These are phyloP conservation scores for Phortica magna DNA, from an alignment of 2,888 invertebrate genomes.

Conservation along the genomic window DNA sequence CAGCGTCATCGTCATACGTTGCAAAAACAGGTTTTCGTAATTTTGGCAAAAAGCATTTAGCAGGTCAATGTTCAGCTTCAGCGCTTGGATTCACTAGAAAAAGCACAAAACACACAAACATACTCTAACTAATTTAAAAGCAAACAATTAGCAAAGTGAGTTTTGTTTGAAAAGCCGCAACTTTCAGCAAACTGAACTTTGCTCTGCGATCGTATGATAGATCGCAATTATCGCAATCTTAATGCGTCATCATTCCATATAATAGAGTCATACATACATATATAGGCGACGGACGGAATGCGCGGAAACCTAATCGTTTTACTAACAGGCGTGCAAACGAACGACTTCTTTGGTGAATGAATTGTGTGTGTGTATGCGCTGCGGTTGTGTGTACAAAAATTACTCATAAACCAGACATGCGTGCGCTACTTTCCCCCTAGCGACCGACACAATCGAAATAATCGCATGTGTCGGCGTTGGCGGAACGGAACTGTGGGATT, in stretches of 20 bases:
- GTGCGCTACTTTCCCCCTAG: conserved; percentile 16
- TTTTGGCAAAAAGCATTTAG: background rate
- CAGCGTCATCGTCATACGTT: background rate
- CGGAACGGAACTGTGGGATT: too few relatives aligned
- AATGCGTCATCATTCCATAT: background rate
- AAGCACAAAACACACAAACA: background rate
- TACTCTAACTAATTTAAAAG: background rate
- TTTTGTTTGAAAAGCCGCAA: background rate
- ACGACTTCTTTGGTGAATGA: background rate
- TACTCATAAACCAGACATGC: conserved; percentile 1
- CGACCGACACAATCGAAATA: background rate
- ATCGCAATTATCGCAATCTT: conserved; percentile 30
- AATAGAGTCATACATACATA: too few relatives aligned
- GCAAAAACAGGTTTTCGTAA: background rate
- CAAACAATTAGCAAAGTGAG: background rate
- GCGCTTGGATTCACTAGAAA: background rate
- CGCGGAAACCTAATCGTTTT: background rate
- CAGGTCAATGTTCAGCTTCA: conserved; percentile 16
- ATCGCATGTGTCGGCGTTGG: too few relatives aligned
- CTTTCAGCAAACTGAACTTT: conserved; percentile 48
- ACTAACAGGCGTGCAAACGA: background rate
- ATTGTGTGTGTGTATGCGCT: background rate
- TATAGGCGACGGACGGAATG: too few relatives aligned
- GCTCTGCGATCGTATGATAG: conserved; percentile 57
- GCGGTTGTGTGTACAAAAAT: background rate